Conservation (phyloP, 2,888 invertebrate genomes). For the Nemoura dubitans region DNA sequence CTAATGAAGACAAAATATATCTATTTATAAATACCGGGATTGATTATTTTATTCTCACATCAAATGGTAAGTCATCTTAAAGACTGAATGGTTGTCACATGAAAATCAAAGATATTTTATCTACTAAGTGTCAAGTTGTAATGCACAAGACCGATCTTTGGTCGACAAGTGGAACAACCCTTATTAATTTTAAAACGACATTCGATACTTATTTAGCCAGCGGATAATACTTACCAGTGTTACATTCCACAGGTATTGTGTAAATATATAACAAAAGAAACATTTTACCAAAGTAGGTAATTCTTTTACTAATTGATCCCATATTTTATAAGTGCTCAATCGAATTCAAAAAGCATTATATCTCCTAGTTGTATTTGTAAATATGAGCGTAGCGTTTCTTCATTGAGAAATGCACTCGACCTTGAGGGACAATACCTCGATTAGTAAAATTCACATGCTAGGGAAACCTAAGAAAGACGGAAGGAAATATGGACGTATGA, state of each 20-base stretch:
- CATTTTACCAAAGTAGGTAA: background rate
- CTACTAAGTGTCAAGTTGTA: background rate
- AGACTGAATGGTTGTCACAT: constrained; percentile 5
- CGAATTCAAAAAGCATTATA: background rate
- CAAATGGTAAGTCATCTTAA: constrained; percentile 4
- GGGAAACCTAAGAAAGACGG: background rate
- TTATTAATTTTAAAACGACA: background rate
- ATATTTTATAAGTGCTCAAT: constrained; percentile 1
- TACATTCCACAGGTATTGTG: background rate
- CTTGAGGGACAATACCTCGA: background rate
- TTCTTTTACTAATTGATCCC: background rate
- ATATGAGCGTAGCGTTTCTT: background rate
- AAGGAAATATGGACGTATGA: constrained; percentile 19
- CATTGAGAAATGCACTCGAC: background rate
- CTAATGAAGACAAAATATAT: constrained; percentile 18
- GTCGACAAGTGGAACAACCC: background rate
- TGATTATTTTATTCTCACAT: background rate
- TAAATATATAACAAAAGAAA: no score
- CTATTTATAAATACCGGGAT: constrained; percentile 9
- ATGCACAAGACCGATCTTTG: background rate
- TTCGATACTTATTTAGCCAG: background rate
- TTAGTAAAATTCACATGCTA: background rate
- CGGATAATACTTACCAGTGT: background rate
- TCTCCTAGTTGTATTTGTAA: background rate
- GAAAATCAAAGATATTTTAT: constrained; percentile 12